Evolutionary conservation across 2,888 invertebrate genomes (phyloP).

Genomic region (Netelia fuscicornis): DNA sequence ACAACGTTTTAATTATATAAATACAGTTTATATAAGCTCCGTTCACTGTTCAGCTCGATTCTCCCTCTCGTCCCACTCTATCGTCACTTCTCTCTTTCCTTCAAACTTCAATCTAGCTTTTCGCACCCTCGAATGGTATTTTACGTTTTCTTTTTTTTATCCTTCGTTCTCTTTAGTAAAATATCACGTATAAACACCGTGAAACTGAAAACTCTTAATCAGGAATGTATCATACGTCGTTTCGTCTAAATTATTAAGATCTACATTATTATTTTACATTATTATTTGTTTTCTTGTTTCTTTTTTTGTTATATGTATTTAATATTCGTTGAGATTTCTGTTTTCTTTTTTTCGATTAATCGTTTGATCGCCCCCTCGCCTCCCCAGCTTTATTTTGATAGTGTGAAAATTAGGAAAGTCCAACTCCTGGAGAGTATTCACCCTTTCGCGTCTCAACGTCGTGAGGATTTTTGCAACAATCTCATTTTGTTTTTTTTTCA

Average conservation of each 20-base stretch:
- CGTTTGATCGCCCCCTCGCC: conserved; percentile 12
- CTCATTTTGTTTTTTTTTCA: not conserved
- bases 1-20: conserved; percentile 71
- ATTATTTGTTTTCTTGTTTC: conserved; percentile 25
- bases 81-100: conserved; percentile 46
- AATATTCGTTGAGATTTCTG: conserved; percentile 50
- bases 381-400: conserved; percentile 12
- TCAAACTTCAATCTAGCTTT: conserved; percentile 35
- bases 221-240: conserved; percentile 62
- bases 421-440: conserved; percentile 66
- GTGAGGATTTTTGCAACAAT: conserved; percentile 3
- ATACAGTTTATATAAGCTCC: conserved; percentile 55
- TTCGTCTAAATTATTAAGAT: conserved; percentile 44
- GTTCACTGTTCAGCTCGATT: conserved; percentile 54
- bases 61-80: conserved; percentile 24
- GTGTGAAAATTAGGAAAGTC: conserved; percentile 35
- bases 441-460: conserved; percentile 28
- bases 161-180: conserved; percentile 5
- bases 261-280: conserved; percentile 63
- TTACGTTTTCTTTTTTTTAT: conserved; percentile 8
- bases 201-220: conserved; percentile 35
- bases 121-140: conserved; percentile 5
- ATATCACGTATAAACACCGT: not conserved
- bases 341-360: not conserved
- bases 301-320: conserved; percentile 30